Evolutionary conservation across 2,888 invertebrate genomes (phyloP).

Genomic region (Acronicta aceris): DNA sequence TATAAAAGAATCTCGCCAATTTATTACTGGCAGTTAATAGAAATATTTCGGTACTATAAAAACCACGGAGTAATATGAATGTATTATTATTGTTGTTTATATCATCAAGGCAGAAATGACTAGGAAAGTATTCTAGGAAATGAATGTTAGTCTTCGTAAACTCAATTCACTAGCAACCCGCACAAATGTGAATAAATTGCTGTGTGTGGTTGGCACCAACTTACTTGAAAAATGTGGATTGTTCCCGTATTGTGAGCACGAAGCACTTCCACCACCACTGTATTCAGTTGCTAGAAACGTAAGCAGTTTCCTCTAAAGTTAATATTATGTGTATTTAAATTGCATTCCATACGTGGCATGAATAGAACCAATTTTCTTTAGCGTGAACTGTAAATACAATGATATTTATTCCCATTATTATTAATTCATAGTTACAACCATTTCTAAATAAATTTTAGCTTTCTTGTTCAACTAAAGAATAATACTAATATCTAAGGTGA

Average conservation of each 20-base stretch:
- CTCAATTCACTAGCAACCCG: conserved; percentile 7
- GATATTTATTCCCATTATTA: conserved; percentile 3
- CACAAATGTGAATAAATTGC: conserved; percentile 27
- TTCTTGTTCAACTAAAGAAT: conserved; percentile 23
- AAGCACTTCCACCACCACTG: conserved; percentile 13
- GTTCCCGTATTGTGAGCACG: conserved; percentile 38
- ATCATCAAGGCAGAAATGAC: neutral
- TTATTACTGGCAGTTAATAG: neutral
- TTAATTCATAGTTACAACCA: conserved; percentile 10
- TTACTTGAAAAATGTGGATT: conserved; percentile 25
- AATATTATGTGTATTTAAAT: conserved; percentile 30
- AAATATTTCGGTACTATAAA: neutral
- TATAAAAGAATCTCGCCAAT: conserved; percentile 22
- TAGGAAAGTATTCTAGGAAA: conserved; percentile 2
- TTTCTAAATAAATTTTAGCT: conserved; percentile 27
- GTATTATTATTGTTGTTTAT: neutral
- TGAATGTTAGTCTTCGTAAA: conserved; percentile 8
- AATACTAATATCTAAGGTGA: conserved; percentile 27
- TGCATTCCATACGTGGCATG: conserved; percentile 26
- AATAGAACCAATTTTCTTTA: conserved; percentile 7
- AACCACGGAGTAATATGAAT: neutral
- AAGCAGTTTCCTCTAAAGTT: conserved; percentile 27
- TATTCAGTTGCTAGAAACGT: conserved; percentile 13
- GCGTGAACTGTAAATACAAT: conserved; percentile 9
- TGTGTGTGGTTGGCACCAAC: conserved; percentile 11